A percentile compares a stretch with the other conserved stretches of the same genome.
Conservation (phyloP, 2,113 vertebrate species). For the Pangasianodon hypophthalmus region DNA sequence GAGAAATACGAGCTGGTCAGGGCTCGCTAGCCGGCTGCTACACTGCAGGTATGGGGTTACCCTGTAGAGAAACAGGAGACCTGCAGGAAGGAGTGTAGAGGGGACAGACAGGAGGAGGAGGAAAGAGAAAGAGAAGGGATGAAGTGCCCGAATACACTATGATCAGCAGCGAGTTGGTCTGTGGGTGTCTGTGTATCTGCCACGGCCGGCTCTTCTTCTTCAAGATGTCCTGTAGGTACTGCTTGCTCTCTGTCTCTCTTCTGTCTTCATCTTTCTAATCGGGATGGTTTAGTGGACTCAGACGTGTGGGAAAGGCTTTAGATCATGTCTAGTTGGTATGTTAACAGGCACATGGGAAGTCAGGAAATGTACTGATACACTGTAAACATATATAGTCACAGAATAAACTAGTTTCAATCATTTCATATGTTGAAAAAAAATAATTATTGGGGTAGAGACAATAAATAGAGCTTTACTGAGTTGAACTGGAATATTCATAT, state of each 20-base stretch:
- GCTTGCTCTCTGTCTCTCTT: not conserved
- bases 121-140: conserved; percentile 25
- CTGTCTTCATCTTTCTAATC: not conserved
- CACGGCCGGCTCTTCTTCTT: conserved; percentile 87
- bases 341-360: not conserved
- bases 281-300: no score
- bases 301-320: not conserved
- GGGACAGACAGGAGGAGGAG: conserved; percentile 54
- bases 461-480: not conserved
- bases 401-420: not conserved
- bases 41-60: conserved; percentile 74
- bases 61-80: conserved; percentile 72
- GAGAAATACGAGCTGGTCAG: conserved; percentile 60
- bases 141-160: conserved; percentile 67
- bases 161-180: conserved; percentile 91
- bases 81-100: conserved; percentile 19
- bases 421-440: not conserved
- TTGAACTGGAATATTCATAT: not conserved
- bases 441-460: not conserved
- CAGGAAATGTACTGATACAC: not conserved
- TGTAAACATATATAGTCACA: not conserved
- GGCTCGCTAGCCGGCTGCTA: conserved; percentile 64
- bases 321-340: conserved; percentile 6
- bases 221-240: conserved; percentile 93
- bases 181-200: conserved; percentile 94